Conservation (phyloP, 2,797 vertebrate species). For the Champsocephalus esox region DNA sequence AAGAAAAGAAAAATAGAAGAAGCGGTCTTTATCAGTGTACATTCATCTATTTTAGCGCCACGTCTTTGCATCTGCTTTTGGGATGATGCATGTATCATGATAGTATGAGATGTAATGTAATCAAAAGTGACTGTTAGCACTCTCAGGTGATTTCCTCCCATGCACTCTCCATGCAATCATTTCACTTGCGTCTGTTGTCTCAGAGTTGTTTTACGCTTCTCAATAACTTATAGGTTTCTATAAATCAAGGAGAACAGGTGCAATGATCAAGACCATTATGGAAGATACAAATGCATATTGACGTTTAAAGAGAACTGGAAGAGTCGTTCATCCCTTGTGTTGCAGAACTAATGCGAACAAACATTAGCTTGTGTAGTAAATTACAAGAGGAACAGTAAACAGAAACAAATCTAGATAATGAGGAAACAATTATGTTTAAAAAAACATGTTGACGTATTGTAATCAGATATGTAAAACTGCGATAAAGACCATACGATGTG, state of each 20-base stretch:
- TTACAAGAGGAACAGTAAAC: background rate
- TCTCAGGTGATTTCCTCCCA: constrained; percentile 38
- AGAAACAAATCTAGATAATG: background rate
- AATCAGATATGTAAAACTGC: background rate
- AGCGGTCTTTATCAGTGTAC: constrained; percentile 10
- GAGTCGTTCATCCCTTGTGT: background rate
- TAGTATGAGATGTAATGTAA: constrained; percentile 18
- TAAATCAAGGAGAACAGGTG: constrained; percentile 10
- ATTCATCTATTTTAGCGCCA: constrained; percentile 16
- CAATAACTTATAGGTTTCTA: constrained; percentile 38
- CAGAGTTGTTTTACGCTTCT: constrained; percentile 28
- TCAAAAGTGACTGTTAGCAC: constrained; percentile 28
- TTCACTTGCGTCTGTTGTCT: background rate
- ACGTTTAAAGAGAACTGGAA: background rate
- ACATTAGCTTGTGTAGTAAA: background rate
- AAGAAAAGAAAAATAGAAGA: background rate
- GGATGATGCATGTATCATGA: constrained; percentile 39
- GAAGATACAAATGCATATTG: constrained; percentile 10
- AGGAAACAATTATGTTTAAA: background rate
- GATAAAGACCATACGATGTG: background rate
- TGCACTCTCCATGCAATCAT: constrained; percentile 2
- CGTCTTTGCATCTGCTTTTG: constrained; percentile 15
- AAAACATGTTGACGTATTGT: background rate
- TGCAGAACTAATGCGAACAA: background rate
- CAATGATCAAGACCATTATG: background rate